Evolutionary conservation across 2,888 invertebrate species (phyloP).

Genomic region (Metacarcinus magister): DNA sequence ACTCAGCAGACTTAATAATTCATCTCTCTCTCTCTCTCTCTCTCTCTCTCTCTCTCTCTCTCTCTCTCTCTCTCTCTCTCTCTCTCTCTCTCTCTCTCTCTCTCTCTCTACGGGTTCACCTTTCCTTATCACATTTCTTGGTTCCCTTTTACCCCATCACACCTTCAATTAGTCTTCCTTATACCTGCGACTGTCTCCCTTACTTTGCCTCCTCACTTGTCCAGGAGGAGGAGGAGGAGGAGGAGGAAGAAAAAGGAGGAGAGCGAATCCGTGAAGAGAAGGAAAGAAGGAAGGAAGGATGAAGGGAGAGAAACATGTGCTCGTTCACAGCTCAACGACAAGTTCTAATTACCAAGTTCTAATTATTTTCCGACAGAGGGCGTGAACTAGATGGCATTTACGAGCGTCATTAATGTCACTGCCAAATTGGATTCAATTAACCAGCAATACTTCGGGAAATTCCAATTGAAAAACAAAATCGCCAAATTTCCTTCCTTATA

Average conservation of each 20-base stretch:
- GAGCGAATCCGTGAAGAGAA: no score
- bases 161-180: conserved; percentile 21
- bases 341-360: background rate
- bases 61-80: background rate
- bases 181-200: background rate
- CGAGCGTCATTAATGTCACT: background rate
- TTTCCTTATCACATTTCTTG: background rate
- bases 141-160: background rate
- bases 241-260: background rate
- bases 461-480: background rate
- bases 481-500: background rate
- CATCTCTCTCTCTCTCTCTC: background rate
- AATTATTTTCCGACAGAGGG: background rate
- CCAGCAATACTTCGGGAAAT: background rate
- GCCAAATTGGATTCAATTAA: conserved; percentile 26
- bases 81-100: background rate
- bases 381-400: background rate
- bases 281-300: background rate
- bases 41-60: background rate
- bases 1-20: no score
- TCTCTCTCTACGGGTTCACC: background rate
- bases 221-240: no score
- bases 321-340: background rate
- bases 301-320: background rate
- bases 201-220: background rate